Conservation (phyloP, 1,140 invertebrate species). For the Oreohelix idahoensis region DNA sequence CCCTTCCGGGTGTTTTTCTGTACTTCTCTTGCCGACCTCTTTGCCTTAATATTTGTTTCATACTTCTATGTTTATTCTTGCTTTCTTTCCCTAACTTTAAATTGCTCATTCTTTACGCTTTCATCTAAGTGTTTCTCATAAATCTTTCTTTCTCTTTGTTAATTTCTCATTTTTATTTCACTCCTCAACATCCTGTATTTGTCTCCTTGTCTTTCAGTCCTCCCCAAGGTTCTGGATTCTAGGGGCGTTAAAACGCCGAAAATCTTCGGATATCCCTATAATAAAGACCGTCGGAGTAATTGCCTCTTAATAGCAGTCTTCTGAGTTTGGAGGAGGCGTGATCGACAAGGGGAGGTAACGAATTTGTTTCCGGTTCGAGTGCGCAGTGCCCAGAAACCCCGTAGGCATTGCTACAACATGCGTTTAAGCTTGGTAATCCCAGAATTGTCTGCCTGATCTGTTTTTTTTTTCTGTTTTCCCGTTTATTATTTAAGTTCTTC, state of each 20-base stretch:
- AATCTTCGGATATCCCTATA: slow-evolving; percentile 27
- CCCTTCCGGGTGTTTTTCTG: too few species aligned
- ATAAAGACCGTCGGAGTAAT: slow-evolving; percentile 27
- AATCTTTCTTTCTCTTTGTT: too few species aligned
- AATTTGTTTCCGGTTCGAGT: slow-evolving; percentile 24
- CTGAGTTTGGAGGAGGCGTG: slow-evolving; percentile 10
- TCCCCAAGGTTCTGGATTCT: background rate
- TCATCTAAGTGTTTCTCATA: too few species aligned
- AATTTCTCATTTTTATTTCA: too few species aligned
- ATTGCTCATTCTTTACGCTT: too few species aligned
- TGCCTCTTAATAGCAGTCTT: slow-evolving; percentile 30
- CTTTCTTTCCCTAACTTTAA: too few species aligned
- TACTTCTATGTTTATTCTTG: too few species aligned
- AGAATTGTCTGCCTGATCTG: background rate
- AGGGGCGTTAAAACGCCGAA: slow-evolving; percentile 29
- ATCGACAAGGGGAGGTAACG: slow-evolving; percentile 23
- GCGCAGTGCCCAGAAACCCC: background rate
- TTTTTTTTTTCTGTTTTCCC: background rate
- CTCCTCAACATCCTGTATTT: too few species aligned
- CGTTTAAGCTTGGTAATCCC: slow-evolving; percentile 6
- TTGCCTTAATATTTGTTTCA: too few species aligned
- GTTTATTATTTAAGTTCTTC: background rate
- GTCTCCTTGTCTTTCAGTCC: background rate
- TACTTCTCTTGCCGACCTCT: too few species aligned
- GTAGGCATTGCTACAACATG: background rate